Conservation (phyloP, 2,888 invertebrate genomes). For the Perizoma flavofasciatum region DNA sequence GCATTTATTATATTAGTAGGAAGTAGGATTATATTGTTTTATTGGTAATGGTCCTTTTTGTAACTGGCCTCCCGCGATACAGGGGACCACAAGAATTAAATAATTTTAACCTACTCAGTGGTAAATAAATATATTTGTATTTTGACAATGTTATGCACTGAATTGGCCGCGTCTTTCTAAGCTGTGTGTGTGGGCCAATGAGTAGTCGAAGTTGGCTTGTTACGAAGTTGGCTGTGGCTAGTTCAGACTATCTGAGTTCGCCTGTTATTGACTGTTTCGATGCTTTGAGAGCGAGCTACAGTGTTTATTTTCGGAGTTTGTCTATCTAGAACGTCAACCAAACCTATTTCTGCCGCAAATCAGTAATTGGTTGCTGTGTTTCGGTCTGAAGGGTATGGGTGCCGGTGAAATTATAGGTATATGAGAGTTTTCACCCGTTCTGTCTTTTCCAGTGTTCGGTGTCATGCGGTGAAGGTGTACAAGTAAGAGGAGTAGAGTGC, state of each 20-base stretch:
- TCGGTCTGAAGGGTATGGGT: too few relatives aligned
- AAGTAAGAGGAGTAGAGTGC: constrained; percentile 92
- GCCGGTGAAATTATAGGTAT: too few relatives aligned
- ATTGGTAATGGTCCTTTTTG: too few relatives aligned
- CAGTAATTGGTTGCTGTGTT: too few relatives aligned
- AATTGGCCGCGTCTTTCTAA: neutral
- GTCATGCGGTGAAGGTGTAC: constrained; percentile 94
- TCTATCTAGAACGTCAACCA: neutral
- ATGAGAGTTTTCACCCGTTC: too few relatives aligned
- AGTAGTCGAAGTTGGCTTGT: constrained; percentile 17
- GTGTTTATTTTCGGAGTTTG: constrained; percentile 2
- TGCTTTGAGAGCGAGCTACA: constrained; percentile 7
- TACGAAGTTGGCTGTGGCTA: constrained; percentile 17
- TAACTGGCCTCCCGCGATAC: too few relatives aligned
- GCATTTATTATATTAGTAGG: too few relatives aligned
- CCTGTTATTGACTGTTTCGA: constrained; percentile 13
- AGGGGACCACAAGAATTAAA: too few relatives aligned
- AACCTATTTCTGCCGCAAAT: too few relatives aligned
- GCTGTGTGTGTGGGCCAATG: neutral
- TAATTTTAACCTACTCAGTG: too few relatives aligned
- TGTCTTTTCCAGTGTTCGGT: constrained; percentile 90
- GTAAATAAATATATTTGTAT: too few relatives aligned
- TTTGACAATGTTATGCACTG: neutral
- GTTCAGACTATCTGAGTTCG: constrained; percentile 1
- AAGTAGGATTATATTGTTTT: too few relatives aligned